These are phyloP conservation scores for Halesus radiatus DNA, from an alignment of 1,140 invertebrate species.

Conservation along the genomic window DNA sequence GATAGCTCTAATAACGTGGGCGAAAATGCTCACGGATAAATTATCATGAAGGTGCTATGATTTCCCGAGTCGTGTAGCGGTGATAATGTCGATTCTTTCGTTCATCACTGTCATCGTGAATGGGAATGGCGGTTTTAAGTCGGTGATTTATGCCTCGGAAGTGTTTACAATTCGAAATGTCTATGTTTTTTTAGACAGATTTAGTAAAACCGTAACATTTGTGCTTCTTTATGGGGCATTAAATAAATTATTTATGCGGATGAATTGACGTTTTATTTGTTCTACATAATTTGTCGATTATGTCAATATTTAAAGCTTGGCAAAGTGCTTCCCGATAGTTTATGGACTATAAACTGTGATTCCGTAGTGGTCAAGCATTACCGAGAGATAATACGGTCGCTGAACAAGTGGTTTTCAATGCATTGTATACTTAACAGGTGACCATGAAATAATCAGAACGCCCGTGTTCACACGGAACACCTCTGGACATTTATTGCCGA, in stretches of 20 bases:
- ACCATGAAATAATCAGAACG: no score
- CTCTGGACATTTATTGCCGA: no score
- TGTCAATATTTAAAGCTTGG: slow-evolving; percentile 31
- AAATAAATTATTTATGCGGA: slow-evolving; percentile 25
- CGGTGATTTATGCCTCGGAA: slow-evolving; percentile 29
- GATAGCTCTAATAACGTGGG: slow-evolving; percentile 13
- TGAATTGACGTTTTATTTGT: slow-evolving; percentile 27
- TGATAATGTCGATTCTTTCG: slow-evolving; percentile 43
- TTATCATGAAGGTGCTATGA: slow-evolving; percentile 41
- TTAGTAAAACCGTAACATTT: slow-evolving; percentile 27
- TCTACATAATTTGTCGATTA: slow-evolving; percentile 34
- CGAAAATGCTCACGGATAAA: slow-evolving; percentile 19
- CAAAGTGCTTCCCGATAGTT: neutral
- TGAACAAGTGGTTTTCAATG: neutral
- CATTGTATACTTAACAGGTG: no score
- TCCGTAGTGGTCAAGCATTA: neutral
- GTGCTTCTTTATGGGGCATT: slow-evolving; percentile 16
- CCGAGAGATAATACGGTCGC: neutral
- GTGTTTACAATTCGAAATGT: slow-evolving; percentile 13
- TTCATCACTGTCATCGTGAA: slow-evolving; percentile 26
- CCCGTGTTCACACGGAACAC: no score
- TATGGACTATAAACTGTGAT: slow-evolving; percentile 7
- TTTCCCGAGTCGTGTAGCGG: slow-evolving; percentile 35
- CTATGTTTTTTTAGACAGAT: slow-evolving; percentile 8
- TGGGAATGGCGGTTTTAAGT: slow-evolving; percentile 26